Percentiles rank a stretch among this genome's conserved stretches.
phyloP scores from a whole-genome alignment of 2,797 vertebrate species.

The Sebastes nivosus region DNA sequence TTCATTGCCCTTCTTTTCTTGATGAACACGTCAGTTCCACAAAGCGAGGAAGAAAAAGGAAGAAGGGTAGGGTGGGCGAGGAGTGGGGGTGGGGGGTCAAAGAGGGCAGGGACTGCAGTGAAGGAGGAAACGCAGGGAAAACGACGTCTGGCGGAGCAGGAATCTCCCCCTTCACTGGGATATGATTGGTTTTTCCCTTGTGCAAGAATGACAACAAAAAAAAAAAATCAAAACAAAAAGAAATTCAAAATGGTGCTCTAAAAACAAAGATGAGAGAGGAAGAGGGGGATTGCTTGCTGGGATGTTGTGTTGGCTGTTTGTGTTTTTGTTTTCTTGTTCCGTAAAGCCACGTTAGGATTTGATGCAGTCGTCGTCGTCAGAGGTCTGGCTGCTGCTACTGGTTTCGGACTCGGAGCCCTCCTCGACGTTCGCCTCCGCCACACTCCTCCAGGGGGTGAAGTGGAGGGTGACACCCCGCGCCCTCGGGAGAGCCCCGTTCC shows the following conservation, averaged over 20 bases:
- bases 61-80: conserved; percentile 9
- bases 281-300: conserved; percentile 73
- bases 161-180: conserved; percentile 85
- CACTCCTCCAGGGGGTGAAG: conserved; percentile 95
- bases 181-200: conserved; percentile 96
- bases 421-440: conserved; percentile 89
- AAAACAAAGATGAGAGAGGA: conserved; percentile 78
- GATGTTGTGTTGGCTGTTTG: conserved; percentile 74
- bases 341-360: conserved; percentile 86
- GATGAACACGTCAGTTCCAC: conserved; percentile 89
- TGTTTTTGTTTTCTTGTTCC: conserved; percentile 71
- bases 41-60: conserved; percentile 87
- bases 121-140: conserved; percentile 85
- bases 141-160: conserved; percentile 81
- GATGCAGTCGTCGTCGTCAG: conserved; percentile 89
- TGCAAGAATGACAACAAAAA: conserved; percentile 86
- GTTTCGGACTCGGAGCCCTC: conserved; percentile 96
- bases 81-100: conserved; percentile 7
- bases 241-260: conserved; percentile 82
- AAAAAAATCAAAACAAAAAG: conserved; percentile 48
- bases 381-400: conserved; percentile 95
- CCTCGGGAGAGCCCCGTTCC: conserved; percentile 92
- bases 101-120: conserved; percentile 75
- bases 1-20: conserved; percentile 84
- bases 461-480: conserved; percentile 87